A percentile compares a stretch with the other conserved stretches of the same genome.
Conservation (phyloP, 2,888 invertebrate species). For the Nematopogon swammerdamellus region DNA sequence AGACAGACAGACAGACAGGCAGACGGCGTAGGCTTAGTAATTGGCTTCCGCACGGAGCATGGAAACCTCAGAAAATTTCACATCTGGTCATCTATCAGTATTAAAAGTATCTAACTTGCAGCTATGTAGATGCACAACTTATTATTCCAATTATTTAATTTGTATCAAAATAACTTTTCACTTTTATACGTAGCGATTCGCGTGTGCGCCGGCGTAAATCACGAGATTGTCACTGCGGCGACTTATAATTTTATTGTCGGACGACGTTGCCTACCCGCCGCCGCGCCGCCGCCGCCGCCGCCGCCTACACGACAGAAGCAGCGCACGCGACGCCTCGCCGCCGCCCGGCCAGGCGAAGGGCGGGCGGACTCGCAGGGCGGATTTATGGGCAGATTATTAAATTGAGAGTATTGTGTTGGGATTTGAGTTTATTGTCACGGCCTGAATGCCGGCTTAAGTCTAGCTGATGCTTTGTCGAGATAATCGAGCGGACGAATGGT, state of each 20-base stretch:
- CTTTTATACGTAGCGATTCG: slow-evolving; percentile 21
- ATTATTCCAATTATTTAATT: too few relatives aligned
- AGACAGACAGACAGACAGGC: too few relatives aligned
- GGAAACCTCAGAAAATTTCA: too few relatives aligned
- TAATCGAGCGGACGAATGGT: too few relatives aligned
- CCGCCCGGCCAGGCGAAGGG: slow-evolving; percentile 17
- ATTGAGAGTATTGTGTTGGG: neutral
- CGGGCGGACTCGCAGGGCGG: neutral
- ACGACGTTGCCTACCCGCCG: slow-evolving; percentile 35
- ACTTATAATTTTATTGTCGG: slow-evolving; percentile 58
- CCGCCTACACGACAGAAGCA: slow-evolving; percentile 14
- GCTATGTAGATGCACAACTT: too few relatives aligned
- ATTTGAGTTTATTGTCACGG: neutral
- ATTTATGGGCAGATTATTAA: neutral
- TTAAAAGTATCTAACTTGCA: too few relatives aligned
- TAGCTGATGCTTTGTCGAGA: neutral
- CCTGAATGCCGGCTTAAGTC: neutral
- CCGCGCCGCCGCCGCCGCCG: slow-evolving; percentile 34
- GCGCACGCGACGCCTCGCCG: slow-evolving; percentile 34
- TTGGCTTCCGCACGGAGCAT: too few relatives aligned
- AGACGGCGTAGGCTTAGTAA: too few relatives aligned
- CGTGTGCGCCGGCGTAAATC: slow-evolving; percentile 53
- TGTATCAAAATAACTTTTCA: too few relatives aligned
- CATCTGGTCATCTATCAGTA: too few relatives aligned
- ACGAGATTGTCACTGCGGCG: slow-evolving; percentile 53